phyloP scores from a whole-genome alignment of 2,797 vertebrate genomes.

The Onychomys leucogaster region DNA sequence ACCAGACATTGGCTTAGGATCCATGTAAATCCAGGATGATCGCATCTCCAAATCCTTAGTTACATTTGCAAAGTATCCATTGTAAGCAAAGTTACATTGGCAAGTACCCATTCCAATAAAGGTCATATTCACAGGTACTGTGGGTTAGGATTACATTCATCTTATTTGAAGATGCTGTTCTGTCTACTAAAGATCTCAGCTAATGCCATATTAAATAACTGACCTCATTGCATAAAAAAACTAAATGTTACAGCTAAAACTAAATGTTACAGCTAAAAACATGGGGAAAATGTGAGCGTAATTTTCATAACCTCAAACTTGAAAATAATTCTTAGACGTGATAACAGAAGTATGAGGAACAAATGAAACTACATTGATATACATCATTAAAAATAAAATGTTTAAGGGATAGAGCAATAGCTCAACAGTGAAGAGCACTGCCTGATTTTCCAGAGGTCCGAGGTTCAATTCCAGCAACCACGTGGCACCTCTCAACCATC shows the following conservation, averaged over 20 bases:
- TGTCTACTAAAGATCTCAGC: not conserved
- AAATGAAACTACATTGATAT: not conserved
- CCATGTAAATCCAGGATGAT: not conserved
- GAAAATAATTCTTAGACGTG: not conserved
- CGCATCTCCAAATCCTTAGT: not conserved
- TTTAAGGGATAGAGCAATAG: not conserved
- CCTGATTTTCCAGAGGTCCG: not conserved
- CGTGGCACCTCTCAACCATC: not conserved
- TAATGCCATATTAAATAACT: not conserved
- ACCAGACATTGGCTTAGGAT: not conserved
- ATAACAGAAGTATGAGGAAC: slow-evolving; percentile 21
- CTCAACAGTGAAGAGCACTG: not conserved
- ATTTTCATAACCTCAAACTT: not conserved
- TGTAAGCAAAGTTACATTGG: no score
- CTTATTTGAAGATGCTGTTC: not conserved
- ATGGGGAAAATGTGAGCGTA: not conserved
- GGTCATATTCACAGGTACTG: not conserved
- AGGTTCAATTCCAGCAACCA: not conserved
- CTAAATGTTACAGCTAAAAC: not conserved
- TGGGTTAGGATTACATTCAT: not conserved
- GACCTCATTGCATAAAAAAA: not conserved
- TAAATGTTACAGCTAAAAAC: not conserved
- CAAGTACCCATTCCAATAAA: not conserved
- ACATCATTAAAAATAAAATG: not conserved
- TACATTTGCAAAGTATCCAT: not conserved